phyloP scores from a whole-genome alignment of 2,888 invertebrate genomes.

The Rhodophaea formosa region DNA sequence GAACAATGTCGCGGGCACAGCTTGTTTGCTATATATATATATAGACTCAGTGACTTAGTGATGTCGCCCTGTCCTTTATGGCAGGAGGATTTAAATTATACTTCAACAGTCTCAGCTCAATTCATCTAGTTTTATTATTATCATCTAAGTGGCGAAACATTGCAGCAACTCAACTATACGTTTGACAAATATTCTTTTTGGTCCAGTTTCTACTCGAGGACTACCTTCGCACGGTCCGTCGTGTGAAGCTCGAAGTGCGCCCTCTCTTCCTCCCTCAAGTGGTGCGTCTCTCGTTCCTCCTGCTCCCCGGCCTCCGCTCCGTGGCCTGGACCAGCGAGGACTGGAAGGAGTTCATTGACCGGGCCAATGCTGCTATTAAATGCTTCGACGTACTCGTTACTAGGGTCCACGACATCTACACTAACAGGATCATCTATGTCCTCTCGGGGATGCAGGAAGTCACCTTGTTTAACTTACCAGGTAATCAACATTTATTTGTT shows the following conservation, averaged over 20 bases:
- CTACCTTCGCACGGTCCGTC: constrained; percentile 85
- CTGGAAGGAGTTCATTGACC: constrained; percentile 89
- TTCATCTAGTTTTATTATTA: too few relatives aligned
- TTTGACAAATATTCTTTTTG: constrained; percentile 16
- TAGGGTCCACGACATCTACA: constrained; percentile 94
- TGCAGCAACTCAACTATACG: too few relatives aligned
- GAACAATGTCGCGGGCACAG: too few relatives aligned
- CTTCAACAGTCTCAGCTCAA: too few relatives aligned
- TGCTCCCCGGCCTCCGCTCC: constrained; percentile 89
- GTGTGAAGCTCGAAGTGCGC: constrained; percentile 93
- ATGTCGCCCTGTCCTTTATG: too few relatives aligned
- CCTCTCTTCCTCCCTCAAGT: constrained; percentile 94
- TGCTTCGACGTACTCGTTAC: constrained; percentile 88
- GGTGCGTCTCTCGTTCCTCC: constrained; percentile 89
- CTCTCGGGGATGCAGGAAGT: constrained; percentile 92
- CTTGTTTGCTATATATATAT: too few relatives aligned
- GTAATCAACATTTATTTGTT: constrained; percentile 36
- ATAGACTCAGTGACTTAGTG: too few relatives aligned
- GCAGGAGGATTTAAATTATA: too few relatives aligned
- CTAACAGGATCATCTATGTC: constrained; percentile 93
- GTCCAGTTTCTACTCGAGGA: constrained; percentile 88
- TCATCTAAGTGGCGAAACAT: too few relatives aligned
- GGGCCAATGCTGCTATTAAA: constrained; percentile 88
- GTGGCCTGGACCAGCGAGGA: constrained; percentile 94
- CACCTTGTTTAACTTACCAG: constrained; percentile 90